Conservation (phyloP, 2,888 invertebrate species). For the Melinaea menophilus region DNA sequence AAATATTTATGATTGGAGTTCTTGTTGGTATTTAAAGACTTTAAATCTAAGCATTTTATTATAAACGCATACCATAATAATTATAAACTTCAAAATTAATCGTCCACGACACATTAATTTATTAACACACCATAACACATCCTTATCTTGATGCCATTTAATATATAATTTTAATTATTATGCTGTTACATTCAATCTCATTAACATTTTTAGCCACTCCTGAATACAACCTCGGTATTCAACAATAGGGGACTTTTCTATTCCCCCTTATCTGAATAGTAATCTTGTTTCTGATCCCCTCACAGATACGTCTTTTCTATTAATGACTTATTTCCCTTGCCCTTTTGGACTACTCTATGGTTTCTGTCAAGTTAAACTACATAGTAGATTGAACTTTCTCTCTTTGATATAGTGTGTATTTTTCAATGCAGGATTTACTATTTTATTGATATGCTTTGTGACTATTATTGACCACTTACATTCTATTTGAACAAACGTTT, state of each 20-base stretch:
- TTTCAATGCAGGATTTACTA: constrained; percentile 5
- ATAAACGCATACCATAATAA: constrained; percentile 2
- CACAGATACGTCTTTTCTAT: constrained; percentile 66
- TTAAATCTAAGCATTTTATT: too few species aligned
- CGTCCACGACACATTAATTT: constrained; percentile 14
- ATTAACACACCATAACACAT: constrained; percentile 24
- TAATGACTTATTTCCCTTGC: constrained; percentile 66
- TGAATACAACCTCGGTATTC: constrained; percentile 9
- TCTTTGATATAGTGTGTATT: neutral
- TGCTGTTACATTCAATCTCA: constrained; percentile 8
- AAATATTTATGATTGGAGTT: too few species aligned
- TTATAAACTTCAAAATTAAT: constrained; percentile 16
- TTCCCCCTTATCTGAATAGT: constrained; percentile 37
- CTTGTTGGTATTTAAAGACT: too few species aligned
- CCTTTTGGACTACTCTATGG: constrained; percentile 40
- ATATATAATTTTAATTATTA: constrained; percentile 15
- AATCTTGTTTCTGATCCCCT: constrained; percentile 56
- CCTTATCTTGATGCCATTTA: constrained; percentile 13
- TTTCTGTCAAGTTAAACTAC: constrained; percentile 5
- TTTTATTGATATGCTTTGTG: constrained; percentile 2
- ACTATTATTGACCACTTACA: constrained; percentile 19
- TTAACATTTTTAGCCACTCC: constrained; percentile 15
- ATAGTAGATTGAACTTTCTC: neutral
- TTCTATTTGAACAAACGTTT: constrained; percentile 23
- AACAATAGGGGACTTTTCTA: constrained; percentile 27